phyloP scores from a whole-genome alignment of 2,888 invertebrate genomes.

The Heliconius ismenius region DNA sequence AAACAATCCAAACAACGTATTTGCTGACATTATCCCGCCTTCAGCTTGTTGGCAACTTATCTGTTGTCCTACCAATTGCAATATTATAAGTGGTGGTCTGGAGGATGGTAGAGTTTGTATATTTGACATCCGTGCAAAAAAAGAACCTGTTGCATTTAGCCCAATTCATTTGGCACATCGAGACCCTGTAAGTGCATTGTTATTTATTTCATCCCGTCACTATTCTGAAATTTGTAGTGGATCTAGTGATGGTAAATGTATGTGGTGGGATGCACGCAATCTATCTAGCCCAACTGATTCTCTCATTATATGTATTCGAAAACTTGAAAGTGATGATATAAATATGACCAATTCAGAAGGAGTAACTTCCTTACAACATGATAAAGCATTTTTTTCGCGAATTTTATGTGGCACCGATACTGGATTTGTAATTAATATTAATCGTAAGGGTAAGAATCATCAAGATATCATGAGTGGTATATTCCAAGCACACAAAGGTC shows the following conservation, averaged over 20 bases:
- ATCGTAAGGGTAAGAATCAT: conserved; percentile 84
- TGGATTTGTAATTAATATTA: conserved; percentile 80
- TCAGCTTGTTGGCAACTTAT: conserved; percentile 58
- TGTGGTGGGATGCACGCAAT: conserved; percentile 86
- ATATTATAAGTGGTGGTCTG: conserved; percentile 57
- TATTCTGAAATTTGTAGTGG: conserved; percentile 83
- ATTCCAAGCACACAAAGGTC: conserved; percentile 80
- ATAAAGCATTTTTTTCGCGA: conserved; percentile 84
- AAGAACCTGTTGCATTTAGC: conserved; percentile 86
- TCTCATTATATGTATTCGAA: conserved; percentile 81
- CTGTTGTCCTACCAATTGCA: conserved; percentile 54
- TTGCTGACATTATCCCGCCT: conserved; percentile 51
- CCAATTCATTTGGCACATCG: conserved; percentile 61
- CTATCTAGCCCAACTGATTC: conserved; percentile 80
- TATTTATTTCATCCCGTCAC: conserved; percentile 81
- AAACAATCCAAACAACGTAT: conserved; percentile 61
- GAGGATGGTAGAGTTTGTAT: conserved; percentile 62
- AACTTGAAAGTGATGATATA: conserved; percentile 67
- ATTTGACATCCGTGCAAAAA: conserved; percentile 89
- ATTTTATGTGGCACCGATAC: conserved; percentile 66
- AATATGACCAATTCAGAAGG: conserved; percentile 80
- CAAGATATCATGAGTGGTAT: conserved; percentile 82
- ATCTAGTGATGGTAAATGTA: conserved; percentile 82
- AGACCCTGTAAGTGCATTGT: conserved; percentile 79
- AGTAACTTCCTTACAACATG: conserved; percentile 84